Conservation (phyloP, 2,888 invertebrate species). For the Rhodophaea formosa region DNA sequence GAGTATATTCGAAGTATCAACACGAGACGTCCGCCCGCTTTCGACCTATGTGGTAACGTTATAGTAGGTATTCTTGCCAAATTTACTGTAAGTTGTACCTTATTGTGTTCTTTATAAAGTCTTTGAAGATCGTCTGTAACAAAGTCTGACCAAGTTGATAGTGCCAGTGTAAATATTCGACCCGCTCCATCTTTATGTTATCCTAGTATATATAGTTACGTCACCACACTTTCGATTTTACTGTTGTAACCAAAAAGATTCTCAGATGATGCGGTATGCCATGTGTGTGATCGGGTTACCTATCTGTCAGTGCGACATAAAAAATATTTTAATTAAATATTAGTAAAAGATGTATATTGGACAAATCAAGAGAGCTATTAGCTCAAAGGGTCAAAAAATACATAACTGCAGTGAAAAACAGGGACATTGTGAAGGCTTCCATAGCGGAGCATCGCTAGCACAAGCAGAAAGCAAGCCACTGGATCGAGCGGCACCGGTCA, state of each 20-base stretch:
- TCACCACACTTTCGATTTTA: conserved; percentile 49
- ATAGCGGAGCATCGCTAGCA: too few species aligned
- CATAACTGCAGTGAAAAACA: too few species aligned
- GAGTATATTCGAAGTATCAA: conserved; percentile 68
- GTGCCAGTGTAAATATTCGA: conserved; percentile 14
- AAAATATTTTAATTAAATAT: too few species aligned
- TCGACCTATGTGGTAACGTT: conserved; percentile 66
- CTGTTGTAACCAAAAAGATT: background rate
- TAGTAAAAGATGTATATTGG: too few species aligned
- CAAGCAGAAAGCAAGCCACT: too few species aligned
- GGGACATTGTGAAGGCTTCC: too few species aligned
- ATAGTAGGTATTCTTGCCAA: conserved; percentile 51
- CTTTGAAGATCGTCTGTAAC: too few species aligned
- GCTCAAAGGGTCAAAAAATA: too few species aligned
- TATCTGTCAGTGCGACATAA: too few species aligned
- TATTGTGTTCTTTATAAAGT: background rate
- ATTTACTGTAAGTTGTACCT: background rate
- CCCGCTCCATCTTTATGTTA: conserved; percentile 42
- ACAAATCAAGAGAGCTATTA: too few species aligned
- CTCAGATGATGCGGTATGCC: background rate
- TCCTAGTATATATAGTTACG: conserved; percentile 67
- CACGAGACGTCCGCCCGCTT: conserved; percentile 65
- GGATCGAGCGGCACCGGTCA: too few species aligned
- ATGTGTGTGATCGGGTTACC: too few species aligned
- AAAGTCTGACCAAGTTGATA: background rate